Evolutionary conservation across 2,797 vertebrate species (phyloP).

Genomic region (Spatula clypeata): DNA sequence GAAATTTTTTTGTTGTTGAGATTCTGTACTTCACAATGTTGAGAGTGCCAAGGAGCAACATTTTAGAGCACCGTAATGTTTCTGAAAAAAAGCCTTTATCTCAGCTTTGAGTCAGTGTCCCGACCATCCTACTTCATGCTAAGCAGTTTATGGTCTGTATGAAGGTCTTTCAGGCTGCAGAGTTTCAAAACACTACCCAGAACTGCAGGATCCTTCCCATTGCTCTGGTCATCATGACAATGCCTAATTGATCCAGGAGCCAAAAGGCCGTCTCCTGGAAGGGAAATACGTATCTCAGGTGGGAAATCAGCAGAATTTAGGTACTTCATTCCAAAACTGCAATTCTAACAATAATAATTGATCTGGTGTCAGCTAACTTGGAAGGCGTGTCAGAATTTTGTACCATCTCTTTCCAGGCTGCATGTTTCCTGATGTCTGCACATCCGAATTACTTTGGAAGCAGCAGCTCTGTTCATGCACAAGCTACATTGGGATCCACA

Average conservation of each 20-base stretch:
- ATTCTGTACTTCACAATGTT: background rate
- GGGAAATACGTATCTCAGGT: accelerated
- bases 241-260: background rate
- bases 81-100: background rate
- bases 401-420: background rate
- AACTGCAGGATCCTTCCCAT: background rate
- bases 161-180: background rate
- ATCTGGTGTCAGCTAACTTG: background rate
- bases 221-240: background rate
- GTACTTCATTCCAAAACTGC: background rate
- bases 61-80: background rate
- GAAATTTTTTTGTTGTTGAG: background rate
- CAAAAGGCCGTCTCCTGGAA: background rate
- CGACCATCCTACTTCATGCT: background rate
- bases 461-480: background rate
- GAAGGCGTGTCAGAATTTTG: background rate
- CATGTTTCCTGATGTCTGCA: background rate
- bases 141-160: background rate
- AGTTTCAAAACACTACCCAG: background rate
- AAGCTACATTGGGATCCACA: background rate
- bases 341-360: background rate
- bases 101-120: background rate
- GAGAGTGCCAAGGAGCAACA: background rate
- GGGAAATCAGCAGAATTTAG: background rate
- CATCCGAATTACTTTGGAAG: background rate